A percentile compares a stretch with the other conserved stretches of the same genome.
These are phyloP conservation scores for Empidonax traillii DNA, from an alignment of 2,113 vertebrate genomes.

Conservation along the genomic window DNA sequence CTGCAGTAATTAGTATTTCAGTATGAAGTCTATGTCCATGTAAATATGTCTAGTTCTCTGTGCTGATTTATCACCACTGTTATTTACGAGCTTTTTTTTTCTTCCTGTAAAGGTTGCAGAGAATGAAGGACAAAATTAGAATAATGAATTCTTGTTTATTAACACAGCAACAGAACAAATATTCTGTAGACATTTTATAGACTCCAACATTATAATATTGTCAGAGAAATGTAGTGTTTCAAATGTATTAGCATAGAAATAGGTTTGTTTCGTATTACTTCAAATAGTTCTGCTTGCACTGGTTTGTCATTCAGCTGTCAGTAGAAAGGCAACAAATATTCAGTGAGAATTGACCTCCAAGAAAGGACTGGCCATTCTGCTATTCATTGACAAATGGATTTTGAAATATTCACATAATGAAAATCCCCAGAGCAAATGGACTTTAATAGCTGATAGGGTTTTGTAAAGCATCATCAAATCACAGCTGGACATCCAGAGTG, in stretches of 20 bases:
- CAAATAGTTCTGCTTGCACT: neutral
- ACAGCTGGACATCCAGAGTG: neutral
- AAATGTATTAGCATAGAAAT: conserved; percentile 38
- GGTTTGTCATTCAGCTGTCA: conserved; percentile 46
- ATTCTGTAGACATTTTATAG: conserved; percentile 37
- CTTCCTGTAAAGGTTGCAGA: conserved; percentile 55
- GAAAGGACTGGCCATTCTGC: neutral
- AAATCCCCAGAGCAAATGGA: conserved; percentile 2
- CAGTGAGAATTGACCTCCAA: conserved; percentile 24
- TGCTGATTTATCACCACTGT: conserved; percentile 37
- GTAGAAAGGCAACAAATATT: conserved; percentile 4
- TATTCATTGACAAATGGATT: conserved; percentile 20
- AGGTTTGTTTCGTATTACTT: conserved; percentile 19
- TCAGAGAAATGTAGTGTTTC: conserved; percentile 14
- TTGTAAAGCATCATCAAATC: neutral
- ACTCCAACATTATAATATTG: neutral
- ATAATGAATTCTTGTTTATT: conserved; percentile 52
- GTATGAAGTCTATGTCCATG: conserved; percentile 54
- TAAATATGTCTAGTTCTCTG: conserved; percentile 64
- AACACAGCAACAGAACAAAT: neutral
- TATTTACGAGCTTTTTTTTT: conserved; percentile 57
- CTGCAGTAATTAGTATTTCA: conserved; percentile 67
- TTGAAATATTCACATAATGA: conserved; percentile 43
- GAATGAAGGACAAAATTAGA: conserved; percentile 48
- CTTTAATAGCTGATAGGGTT: neutral